Conservation (phyloP, 2,113 vertebrate genomes). For the Coptodon rendalli region DNA sequence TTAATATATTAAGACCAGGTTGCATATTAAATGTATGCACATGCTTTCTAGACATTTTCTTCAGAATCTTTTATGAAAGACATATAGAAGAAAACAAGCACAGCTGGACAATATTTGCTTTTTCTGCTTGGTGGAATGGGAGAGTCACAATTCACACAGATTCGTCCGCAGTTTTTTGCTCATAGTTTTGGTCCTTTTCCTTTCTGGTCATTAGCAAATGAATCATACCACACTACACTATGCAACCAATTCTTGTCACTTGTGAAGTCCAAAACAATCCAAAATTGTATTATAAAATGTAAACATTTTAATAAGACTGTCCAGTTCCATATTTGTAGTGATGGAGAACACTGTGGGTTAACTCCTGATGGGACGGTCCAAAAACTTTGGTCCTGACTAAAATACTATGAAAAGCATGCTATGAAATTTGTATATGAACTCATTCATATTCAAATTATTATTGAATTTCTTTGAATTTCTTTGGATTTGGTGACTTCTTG, state of each 20-base stretch:
- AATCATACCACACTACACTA: background rate
- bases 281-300: background rate
- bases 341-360: rapidly evolving
- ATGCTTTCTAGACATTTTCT: background rate
- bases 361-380: background rate
- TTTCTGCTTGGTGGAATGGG: background rate
- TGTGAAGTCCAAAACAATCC: background rate
- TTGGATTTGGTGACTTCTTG: rapidly evolving
- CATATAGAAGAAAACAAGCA: background rate
- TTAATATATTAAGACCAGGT: background rate
- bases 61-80: background rate
- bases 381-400: background rate
- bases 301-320: background rate
- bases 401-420: background rate
- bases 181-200: background rate
- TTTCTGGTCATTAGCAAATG: background rate
- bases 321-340: background rate
- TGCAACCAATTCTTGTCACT: background rate
- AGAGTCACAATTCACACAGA: background rate
- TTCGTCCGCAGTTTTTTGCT: rapidly evolving
- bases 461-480: background rate
- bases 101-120: background rate
- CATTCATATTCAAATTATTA: too few relatives aligned
- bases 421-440: background rate
- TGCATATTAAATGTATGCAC: background rate